Conservation (phyloP, 2,113 vertebrate genomes). For the Heterocephalus glaber region DNA sequence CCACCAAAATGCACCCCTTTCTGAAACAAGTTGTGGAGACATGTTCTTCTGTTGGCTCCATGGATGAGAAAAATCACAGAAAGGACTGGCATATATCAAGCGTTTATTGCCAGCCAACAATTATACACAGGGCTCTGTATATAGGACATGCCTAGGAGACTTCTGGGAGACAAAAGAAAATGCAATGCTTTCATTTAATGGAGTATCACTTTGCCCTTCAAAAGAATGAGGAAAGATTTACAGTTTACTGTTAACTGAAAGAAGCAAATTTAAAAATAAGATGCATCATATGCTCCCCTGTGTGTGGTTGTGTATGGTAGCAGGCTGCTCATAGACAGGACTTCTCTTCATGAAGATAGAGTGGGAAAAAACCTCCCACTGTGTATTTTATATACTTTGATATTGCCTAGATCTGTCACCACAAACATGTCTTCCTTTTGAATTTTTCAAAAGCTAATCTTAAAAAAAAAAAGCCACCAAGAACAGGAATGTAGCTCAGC, state of each 20-base stretch:
- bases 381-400: background rate
- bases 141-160: too few relatives aligned
- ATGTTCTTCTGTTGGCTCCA: background rate
- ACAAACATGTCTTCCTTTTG: background rate
- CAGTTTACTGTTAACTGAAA: background rate
- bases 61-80: background rate
- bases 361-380: background rate
- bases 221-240: background rate
- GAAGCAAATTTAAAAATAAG: background rate
- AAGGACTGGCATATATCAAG: background rate
- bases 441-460: slow-evolving; percentile 11
- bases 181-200: background rate
- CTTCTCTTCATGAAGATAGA: background rate
- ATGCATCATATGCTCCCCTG: background rate
- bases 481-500: too few relatives aligned
- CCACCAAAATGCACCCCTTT: background rate
- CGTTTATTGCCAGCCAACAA: background rate
- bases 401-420: background rate
- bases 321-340: background rate
- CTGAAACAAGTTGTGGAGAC: background rate
- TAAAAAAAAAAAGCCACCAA: background rate
- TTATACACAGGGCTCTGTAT: background rate
- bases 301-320: background rate
- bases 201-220: background rate
- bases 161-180: background rate